A percentile compares a stretch with the other conserved stretches of the same genome.
Evolutionary conservation across 2,797 vertebrate genomes (phyloP).

Genomic region (Paguma larvata): DNA sequence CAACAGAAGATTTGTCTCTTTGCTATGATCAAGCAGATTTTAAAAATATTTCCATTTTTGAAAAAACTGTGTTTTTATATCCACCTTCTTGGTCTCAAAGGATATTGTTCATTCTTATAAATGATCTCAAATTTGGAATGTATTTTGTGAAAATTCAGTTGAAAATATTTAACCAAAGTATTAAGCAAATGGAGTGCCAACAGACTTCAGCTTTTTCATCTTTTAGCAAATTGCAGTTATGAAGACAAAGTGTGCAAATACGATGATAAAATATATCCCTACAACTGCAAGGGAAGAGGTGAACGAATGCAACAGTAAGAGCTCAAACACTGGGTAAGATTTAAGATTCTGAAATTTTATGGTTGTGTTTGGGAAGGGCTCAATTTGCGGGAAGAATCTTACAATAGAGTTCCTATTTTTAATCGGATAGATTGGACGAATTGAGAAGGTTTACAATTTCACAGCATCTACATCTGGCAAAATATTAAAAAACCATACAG

Average conservation of each 20-base stretch:
- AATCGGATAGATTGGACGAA: background rate
- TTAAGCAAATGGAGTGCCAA: background rate
- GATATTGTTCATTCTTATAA: slow-evolving; percentile 10
- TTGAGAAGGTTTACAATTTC: background rate
- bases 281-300: background rate
- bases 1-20: background rate
- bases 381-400: background rate
- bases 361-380: background rate
- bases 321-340: background rate
- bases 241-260: background rate
- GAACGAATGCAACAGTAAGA: background rate
- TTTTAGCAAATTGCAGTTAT: slow-evolving; percentile 40
- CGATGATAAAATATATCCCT: background rate
- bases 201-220: background rate
- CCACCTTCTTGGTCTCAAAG: background rate
- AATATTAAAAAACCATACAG: background rate
- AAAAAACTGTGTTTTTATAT: slow-evolving; percentile 48
- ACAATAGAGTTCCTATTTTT: background rate
- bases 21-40: background rate
- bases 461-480: background rate
- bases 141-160: slow-evolving; percentile 39
- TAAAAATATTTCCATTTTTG: slow-evolving; percentile 5
- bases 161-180: slow-evolving; percentile 53
- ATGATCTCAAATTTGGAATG: slow-evolving; percentile 13
- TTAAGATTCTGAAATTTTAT: slow-evolving; percentile 41